phyloP scores from a whole-genome alignment of 2,888 invertebrate genomes.

The Eucera pruinosa region DNA sequence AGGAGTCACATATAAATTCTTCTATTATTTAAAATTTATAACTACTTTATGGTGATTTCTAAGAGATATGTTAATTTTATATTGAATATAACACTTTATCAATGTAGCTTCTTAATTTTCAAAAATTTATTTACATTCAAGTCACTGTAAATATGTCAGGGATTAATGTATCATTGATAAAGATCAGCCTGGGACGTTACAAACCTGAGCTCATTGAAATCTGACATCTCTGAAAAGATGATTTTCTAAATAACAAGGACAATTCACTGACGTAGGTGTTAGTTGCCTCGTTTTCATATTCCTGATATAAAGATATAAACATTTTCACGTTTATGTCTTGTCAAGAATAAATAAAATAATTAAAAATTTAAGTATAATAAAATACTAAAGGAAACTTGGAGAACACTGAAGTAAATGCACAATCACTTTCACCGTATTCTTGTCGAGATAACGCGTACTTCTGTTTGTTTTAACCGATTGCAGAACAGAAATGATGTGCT shows the following conservation, averaged over 20 bases:
- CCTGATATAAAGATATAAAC: constrained; percentile 81
- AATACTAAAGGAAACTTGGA: constrained; percentile 6
- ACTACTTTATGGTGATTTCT: not conserved
- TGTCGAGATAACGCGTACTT: constrained; percentile 50
- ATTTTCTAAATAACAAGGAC: constrained; percentile 75
- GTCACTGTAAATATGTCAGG: not conserved
- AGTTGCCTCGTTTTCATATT: constrained; percentile 74
- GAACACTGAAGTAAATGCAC: constrained; percentile 31
- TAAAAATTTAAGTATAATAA: not conserved
- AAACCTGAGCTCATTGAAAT: constrained; percentile 73
- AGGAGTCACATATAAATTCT: not conserved
- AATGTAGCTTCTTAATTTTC: not conserved
- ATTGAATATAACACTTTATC: no score
- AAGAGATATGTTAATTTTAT: no score
- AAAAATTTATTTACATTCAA: not conserved
- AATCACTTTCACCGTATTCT: constrained; percentile 67
- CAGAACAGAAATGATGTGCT: constrained; percentile 73
- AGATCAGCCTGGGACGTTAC: constrained; percentile 43
- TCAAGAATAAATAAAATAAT: not conserved
- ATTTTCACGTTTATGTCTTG: constrained; percentile 57
- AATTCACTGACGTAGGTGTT: constrained; percentile 78
- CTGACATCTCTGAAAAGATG: constrained; percentile 62
- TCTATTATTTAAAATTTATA: not conserved
- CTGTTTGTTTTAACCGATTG: constrained; percentile 77
- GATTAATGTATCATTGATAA: not conserved